phyloP scores from a whole-genome alignment of 2,888 invertebrate genomes.

The Aleiodes testaceus region DNA sequence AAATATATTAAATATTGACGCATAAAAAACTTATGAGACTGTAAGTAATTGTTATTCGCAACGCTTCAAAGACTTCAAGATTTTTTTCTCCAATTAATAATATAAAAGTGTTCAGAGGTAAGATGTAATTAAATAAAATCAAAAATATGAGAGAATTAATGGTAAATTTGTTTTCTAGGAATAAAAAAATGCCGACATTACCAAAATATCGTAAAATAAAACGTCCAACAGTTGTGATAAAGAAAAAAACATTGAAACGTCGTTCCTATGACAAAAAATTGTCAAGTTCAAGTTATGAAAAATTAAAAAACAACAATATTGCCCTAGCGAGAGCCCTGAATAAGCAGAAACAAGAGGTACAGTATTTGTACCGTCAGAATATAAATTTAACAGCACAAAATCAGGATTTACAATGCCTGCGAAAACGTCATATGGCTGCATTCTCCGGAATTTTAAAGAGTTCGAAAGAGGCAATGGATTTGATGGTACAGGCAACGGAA shows the following conservation, averaged over 20 bases:
- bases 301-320: conserved; percentile 63
- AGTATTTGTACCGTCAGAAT: conserved; percentile 61
- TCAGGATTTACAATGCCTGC: conserved; percentile 59
- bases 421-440: conserved; percentile 59
- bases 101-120: not conserved
- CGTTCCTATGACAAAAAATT: conserved; percentile 48
- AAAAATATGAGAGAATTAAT: not conserved
- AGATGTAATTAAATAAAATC: not conserved
- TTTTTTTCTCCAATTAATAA: not conserved
- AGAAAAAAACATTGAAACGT: conserved; percentile 52
- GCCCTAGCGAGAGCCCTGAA: conserved; percentile 64
- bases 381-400: conserved; percentile 58
- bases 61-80: not conserved
- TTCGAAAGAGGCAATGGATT: conserved; percentile 61
- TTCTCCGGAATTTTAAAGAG: conserved; percentile 58
- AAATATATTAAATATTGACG: not conserved
- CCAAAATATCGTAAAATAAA: conserved; percentile 60
- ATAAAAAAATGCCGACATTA: conserved; percentile 58
- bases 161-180: not conserved
- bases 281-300: conserved; percentile 61
- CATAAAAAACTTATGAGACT: not conserved
- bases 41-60: not conserved
- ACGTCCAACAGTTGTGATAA: conserved; percentile 57
- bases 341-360: conserved; percentile 62
- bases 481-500: conserved; percentile 60